A percentile compares a stretch with the other conserved stretches of the same genome.
Conservation (phyloP, 2,797 vertebrate species). For the Clarias fuscus region DNA sequence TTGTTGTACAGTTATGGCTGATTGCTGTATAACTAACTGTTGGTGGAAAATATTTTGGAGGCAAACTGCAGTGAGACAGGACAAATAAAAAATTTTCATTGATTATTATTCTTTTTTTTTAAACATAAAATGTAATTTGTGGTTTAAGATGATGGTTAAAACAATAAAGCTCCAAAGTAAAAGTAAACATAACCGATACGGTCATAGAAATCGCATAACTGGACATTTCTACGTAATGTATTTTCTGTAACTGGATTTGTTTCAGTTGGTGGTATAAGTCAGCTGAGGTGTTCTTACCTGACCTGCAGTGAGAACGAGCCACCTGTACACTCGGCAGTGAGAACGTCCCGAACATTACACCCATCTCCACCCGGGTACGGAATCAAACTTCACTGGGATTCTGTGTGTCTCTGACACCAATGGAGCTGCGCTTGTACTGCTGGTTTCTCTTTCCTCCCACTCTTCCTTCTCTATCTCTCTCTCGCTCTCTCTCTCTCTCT, state of each 20-base stretch:
- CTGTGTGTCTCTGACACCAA: conserved; percentile 4
- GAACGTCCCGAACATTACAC: conserved; percentile 62
- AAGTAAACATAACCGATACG: background rate
- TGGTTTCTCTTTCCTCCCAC: conserved; percentile 21
- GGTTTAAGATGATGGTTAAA: background rate
- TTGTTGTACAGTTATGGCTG: no score
- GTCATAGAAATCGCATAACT: background rate
- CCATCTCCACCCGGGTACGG: conserved; percentile 50
- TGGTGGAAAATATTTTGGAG: background rate
- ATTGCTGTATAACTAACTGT: background rate
- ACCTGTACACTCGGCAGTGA: conserved; percentile 60
- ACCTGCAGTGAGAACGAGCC: conserved; percentile 44
- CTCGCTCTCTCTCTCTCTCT: conserved; percentile 15
- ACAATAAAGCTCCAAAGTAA: background rate
- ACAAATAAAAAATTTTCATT: background rate
- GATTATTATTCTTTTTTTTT: background rate
- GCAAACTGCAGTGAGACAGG: background rate
- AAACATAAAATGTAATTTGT: background rate
- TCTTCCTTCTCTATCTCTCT: conserved; percentile 5
- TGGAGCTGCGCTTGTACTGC: conserved; percentile 15
- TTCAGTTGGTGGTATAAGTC: no score
- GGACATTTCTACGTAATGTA: background rate
- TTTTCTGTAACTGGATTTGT: no score
- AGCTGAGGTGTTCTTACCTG: conserved; percentile 50
- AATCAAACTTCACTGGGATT: background rate